Base-by-base conservation (phyloP, 1,140 invertebrate genomes). In the Drosophila malerkotliana region DNA sequence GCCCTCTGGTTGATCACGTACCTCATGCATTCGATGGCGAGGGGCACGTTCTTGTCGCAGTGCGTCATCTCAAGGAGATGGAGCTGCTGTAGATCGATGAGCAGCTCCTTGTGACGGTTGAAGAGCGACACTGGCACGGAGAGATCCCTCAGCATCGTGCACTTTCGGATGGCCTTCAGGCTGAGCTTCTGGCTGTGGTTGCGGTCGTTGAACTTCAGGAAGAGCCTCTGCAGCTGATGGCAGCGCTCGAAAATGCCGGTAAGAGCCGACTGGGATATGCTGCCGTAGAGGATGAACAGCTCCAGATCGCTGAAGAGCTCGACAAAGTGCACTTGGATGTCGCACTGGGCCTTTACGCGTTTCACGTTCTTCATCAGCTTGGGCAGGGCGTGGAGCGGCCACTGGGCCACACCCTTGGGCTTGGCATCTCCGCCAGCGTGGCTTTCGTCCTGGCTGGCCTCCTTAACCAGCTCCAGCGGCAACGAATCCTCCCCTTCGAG, bases 261-360 rank as follows among this genome's bases (percentile, higher is more conserved):
- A 0, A 79, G 28, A 2, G 77, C 77, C 26, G 69, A 57, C n/a
- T 77, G 69, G 0, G 69, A 41, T 3, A 79, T 44, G 18, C 56
- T 9, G 15, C 59, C 77, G 7, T 74, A n/a, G 0, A 79, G 55
- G 32, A 69, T 47, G 6, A 79, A 41, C 9, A 63, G 41, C 52
- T 79, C 59, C 14, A 79, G 52, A 6, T 48, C 8, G 0, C 52
- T 1, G 10, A 79, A 79, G 30, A 69, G 74, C 18, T 79, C 74
- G 3, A 79, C 77, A 14, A 79, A 74, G 24, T 79, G 77, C n/a
- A 77, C 74, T 47, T 77, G 62, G 1, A 79, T 59, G 8, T 77
- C 69, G 15, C 74, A 79, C 26, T 64, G 9, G 9, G 64, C 44
- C 24, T 54, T 68, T 0, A 79, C 41, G 0, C 74, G 74, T 0